A percentile compares a stretch with the other conserved stretches of the same genome.
Conservation (phyloP, 2,113 vertebrate genomes). For the Nothobranchius furzeri region DNA sequence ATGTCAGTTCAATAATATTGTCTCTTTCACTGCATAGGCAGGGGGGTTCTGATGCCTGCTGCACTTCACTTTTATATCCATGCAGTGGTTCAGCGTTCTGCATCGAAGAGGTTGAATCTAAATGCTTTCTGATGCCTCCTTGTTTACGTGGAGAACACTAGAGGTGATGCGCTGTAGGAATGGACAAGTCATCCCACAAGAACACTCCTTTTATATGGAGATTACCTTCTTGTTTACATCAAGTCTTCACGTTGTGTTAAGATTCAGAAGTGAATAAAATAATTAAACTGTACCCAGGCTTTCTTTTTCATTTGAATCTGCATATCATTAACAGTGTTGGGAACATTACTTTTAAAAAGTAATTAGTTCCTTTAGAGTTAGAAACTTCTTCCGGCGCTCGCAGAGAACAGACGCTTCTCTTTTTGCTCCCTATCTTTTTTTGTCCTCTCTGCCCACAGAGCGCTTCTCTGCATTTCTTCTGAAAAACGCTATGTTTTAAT, state of each 20-base stretch:
- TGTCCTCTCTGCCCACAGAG: too few species aligned
- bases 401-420: too few species aligned
- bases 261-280: slow-evolving; percentile 31
- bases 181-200: slow-evolving; percentile 37
- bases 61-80: slow-evolving; percentile 21
- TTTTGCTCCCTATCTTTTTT: too few species aligned
- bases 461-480: too few species aligned
- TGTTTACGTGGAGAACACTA: slow-evolving; percentile 13
- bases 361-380: too few species aligned
- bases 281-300: slow-evolving; percentile 7
- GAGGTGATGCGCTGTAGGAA: slow-evolving; percentile 6
- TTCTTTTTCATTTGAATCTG: neutral
- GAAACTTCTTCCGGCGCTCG: too few species aligned
- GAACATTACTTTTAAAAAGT: too few species aligned
- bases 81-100: slow-evolving; percentile 11
- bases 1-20: slow-evolving; percentile 38
- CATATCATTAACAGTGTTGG: neutral
- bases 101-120: slow-evolving; percentile 40
- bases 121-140: slow-evolving; percentile 15
- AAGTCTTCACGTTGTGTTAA: slow-evolving; percentile 36
- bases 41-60: slow-evolving; percentile 27
- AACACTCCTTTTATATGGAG: slow-evolving; percentile 60
- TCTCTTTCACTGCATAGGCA: slow-evolving; percentile 26
- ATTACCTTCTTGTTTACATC: slow-evolving; percentile 50
- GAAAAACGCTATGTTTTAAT: too few species aligned